Evolutionary conservation across 2,888 invertebrate genomes (phyloP).

Genomic region (Cyclophora albipunctata): DNA sequence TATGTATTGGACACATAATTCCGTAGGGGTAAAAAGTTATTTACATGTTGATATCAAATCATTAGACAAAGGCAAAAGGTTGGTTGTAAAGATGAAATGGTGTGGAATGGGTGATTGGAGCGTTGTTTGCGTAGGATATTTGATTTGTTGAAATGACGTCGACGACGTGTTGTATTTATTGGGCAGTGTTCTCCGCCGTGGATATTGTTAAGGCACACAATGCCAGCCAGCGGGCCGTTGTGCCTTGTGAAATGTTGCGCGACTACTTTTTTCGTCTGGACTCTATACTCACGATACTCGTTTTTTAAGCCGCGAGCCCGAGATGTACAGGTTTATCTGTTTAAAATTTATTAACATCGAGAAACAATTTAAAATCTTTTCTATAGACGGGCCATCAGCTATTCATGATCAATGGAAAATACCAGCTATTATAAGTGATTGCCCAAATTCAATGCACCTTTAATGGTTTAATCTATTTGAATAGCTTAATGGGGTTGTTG

Average conservation of each 20-base stretch:
- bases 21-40: no score
- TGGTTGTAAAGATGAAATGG: slow-evolving; percentile 49
- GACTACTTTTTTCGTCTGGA: slow-evolving; percentile 76
- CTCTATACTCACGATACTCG: slow-evolving; percentile 70
- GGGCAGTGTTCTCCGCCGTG: slow-evolving; percentile 55
- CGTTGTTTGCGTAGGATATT: slow-evolving; percentile 58
- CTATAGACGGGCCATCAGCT: slow-evolving; percentile 60
- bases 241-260: slow-evolving; percentile 74
- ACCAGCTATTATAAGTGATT: slow-evolving; percentile 50
- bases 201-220: slow-evolving; percentile 73
- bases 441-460: slow-evolving; percentile 27
- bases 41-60: no score
- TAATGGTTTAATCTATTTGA: slow-evolving; percentile 23
- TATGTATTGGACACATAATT: no score
- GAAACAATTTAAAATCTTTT: slow-evolving; percentile 72
- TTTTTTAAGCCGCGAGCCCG: slow-evolving; percentile 71
- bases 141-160: slow-evolving; percentile 65
- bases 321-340: slow-evolving; percentile 75
- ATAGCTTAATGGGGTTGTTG: slow-evolving; percentile 4
- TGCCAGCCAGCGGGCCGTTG: slow-evolving; percentile 70
- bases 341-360: slow-evolving; percentile 75
- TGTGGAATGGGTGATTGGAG: slow-evolving; percentile 57
- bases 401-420: slow-evolving; percentile 64
- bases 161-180: slow-evolving; percentile 60
- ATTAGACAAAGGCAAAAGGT: no score